Conservation (phyloP, 1,140 invertebrate species). For the Caerostris extrusa region DNA sequence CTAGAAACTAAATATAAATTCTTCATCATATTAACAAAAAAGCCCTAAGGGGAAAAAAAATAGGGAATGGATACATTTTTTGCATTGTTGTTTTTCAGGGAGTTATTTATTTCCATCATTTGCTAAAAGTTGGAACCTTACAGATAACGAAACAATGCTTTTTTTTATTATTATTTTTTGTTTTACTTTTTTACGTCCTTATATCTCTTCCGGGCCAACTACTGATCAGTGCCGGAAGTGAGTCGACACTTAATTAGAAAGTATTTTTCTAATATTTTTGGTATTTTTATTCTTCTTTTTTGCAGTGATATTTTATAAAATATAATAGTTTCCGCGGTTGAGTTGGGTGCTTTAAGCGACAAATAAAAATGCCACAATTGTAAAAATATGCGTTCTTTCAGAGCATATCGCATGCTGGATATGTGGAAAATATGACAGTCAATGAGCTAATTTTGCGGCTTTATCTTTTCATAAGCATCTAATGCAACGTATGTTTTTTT, state of each 20-base stretch:
- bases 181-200: not conserved
- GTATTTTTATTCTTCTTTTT: not conserved
- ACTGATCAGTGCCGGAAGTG: conserved; percentile 17
- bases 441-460: not conserved
- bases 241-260: conserved; percentile 9
- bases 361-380: not conserved
- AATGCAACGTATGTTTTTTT: not conserved
- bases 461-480: conserved; percentile 24
- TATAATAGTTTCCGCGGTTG: conserved; percentile 11
- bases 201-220: not conserved
- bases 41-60: not conserved
- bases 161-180: conserved; percentile 11
- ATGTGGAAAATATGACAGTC: not conserved
- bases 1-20: not conserved
- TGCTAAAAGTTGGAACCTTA: conserved; percentile 5
- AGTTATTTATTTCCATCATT: conserved; percentile 18
- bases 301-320: not conserved
- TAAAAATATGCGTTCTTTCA: not conserved
- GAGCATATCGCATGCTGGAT: not conserved
- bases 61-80: conserved; percentile 1
- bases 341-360: not conserved
- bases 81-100: not conserved
- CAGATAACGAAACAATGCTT: conserved; percentile 31
- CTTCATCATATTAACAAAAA: not conserved
- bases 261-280: not conserved